Evolutionary conservation across 2,888 invertebrate genomes (phyloP).

Genomic region (Rhagonycha lutea): DNA sequence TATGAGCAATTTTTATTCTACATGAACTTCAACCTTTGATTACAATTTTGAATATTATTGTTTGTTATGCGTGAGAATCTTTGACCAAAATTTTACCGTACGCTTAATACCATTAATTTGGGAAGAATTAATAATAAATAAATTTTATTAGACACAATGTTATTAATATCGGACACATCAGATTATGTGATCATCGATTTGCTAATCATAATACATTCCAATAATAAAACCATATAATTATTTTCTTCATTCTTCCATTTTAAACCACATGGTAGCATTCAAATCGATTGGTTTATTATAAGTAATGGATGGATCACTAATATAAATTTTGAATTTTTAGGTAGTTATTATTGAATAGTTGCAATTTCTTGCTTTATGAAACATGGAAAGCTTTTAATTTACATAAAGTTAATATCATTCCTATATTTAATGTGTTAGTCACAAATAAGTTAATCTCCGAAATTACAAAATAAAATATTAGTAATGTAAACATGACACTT

Average conservation of each 20-base stretch:
- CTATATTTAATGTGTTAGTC: neutral
- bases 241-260: neutral
- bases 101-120: too few relatives aligned
- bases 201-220: neutral
- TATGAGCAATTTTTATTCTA: too few relatives aligned
- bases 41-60: too few relatives aligned
- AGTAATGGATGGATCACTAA: neutral
- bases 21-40: too few relatives aligned
- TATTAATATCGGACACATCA: neutral
- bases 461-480: neutral
- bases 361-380: neutral
- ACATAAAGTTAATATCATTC: neutral
- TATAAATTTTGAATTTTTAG: neutral
- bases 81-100: too few relatives aligned
- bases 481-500: neutral
- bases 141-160: neutral
- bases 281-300: neutral
- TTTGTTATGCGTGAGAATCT: too few relatives aligned
- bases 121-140: too few relatives aligned
- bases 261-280: neutral
- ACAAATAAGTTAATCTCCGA: neutral
- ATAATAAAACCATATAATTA: neutral
- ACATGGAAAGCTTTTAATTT: neutral
- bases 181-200: neutral
- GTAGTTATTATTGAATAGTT: neutral